Conservation (phyloP, 2,113 vertebrate genomes). For the Labeo catla region DNA sequence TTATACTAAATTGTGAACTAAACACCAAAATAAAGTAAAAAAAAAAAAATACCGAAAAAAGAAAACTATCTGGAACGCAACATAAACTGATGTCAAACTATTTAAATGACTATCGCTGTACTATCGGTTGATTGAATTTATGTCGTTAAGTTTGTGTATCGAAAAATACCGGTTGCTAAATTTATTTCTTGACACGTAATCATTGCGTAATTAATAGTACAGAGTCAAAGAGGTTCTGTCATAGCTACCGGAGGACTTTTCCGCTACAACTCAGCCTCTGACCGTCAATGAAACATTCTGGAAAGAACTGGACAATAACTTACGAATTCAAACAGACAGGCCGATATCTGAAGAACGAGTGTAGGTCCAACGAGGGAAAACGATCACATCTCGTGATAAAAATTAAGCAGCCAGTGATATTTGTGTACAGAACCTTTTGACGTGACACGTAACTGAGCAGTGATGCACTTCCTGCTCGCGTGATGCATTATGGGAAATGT, state of each 20-base stretch:
- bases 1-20: not conserved
- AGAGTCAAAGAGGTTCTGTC: not conserved
- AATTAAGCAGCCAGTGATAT: not conserved
- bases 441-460: slow-evolving; percentile 51
- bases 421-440: slow-evolving; percentile 62
- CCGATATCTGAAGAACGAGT: not conserved
- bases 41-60: not conserved
- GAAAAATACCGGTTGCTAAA: not conserved
- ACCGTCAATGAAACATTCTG: not conserved
- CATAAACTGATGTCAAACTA: not conserved
- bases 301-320: not conserved
- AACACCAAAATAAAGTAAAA: not conserved
- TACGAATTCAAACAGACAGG: not conserved
- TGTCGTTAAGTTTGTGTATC: not conserved
- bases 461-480: not conserved
- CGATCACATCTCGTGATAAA: not conserved
- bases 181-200: not conserved
- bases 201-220: slow-evolving; percentile 13
- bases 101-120: not conserved
- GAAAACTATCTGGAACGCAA: not conserved
- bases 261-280: not conserved
- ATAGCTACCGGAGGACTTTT: not conserved
- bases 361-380: not conserved
- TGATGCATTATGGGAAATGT: not conserved
- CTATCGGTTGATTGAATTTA: not conserved